A percentile compares a stretch with the other conserved stretches of the same genome.
Evolutionary conservation across 2,888 invertebrate species (phyloP).

Genomic region (Stratiomys singularior): DNA sequence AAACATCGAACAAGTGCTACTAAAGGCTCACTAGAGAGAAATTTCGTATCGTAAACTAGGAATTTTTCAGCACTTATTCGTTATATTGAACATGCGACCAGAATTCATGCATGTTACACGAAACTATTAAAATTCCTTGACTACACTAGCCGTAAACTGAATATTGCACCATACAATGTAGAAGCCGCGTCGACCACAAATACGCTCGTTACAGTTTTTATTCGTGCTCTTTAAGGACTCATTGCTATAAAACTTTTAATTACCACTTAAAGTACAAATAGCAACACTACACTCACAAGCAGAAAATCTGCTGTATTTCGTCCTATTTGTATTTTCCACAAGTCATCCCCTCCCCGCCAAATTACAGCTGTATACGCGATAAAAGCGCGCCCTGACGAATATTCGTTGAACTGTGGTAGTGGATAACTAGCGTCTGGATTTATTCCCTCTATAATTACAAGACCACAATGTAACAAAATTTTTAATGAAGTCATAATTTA

Average conservation of each 20-base stretch:
- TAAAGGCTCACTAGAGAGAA: too few relatives aligned
- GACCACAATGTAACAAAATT: conserved; percentile 54
- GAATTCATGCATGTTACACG: not conserved
- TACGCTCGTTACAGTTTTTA: conserved; percentile 19
- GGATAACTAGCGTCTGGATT: conserved; percentile 47
- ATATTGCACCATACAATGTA: conserved; percentile 4
- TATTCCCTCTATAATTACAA: conserved; percentile 53
- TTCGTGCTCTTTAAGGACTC: conserved; percentile 44
- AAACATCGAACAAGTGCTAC: too few relatives aligned
- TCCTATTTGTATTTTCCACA: too few relatives aligned
- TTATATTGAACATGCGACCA: too few relatives aligned
- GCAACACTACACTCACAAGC: conserved; percentile 33
- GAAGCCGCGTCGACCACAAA: not conserved
- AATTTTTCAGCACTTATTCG: too few relatives aligned
- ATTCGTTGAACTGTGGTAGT: conserved; percentile 7
- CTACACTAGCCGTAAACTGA: not conserved
- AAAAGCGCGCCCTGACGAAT: not conserved
- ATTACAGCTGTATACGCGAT: too few relatives aligned
- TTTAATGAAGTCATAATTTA: conserved; percentile 55
- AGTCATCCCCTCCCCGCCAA: too few relatives aligned
- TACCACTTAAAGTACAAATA: conserved; percentile 52
- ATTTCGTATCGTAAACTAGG: too few relatives aligned
- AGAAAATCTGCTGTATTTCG: too few relatives aligned
- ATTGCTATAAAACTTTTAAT: conserved; percentile 51
- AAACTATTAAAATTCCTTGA: not conserved